phyloP scores from a whole-genome alignment of 1,140 invertebrate genomes.

The Littorina saxatilis region DNA sequence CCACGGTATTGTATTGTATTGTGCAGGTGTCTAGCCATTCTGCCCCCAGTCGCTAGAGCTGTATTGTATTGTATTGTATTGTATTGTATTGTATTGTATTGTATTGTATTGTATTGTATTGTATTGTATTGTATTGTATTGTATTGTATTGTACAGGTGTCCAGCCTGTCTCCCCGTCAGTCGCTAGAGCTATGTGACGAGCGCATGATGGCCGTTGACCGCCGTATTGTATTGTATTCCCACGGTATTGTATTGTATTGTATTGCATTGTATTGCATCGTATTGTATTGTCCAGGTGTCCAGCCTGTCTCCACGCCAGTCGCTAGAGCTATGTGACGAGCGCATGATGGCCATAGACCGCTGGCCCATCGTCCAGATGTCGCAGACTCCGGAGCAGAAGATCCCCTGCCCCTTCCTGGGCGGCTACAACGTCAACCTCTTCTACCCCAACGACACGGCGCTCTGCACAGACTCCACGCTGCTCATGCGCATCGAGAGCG shows the following conservation, averaged over 20 bases:
- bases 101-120: no score
- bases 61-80: no score
- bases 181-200: constrained; percentile 47
- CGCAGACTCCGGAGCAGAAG: constrained; percentile 38
- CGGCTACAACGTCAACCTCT: constrained; percentile 59
- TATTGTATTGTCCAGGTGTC: constrained; percentile 33
- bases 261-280: no score
- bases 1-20: no score
- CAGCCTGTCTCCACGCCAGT: background rate
- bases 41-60: no score
- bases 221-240: no score
- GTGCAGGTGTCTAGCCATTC: no score
- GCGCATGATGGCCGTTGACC: constrained; percentile 47
- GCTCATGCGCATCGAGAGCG: constrained; percentile 61
- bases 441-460: constrained; percentile 39
- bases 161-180: constrained; percentile 6
- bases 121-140: no score
- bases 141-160: no score
- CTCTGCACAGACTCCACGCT: constrained; percentile 49
- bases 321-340: constrained; percentile 47
- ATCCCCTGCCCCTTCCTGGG: constrained; percentile 52
- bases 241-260: no score
- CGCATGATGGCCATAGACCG: constrained; percentile 49
- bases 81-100: no score
- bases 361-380: constrained; percentile 50